Base-by-base conservation (phyloP, 1,140 invertebrate species). In the Oreohelix idahoensis region DNA sequence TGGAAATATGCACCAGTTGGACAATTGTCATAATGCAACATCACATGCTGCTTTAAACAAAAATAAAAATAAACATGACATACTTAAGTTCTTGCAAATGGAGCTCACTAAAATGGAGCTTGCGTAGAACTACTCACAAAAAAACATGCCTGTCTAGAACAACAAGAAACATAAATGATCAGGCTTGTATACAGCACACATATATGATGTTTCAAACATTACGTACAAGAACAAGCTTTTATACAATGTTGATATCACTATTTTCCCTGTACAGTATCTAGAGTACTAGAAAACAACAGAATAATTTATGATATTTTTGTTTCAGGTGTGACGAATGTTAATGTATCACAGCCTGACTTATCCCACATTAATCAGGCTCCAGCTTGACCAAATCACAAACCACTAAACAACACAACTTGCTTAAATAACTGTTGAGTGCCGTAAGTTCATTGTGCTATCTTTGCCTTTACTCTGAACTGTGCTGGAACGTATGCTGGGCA, bases 401-500 rank as follows among this genome's bases (percentile, higher is more conserved):
- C 15, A 58, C 17, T 58, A 58, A 20, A 58, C 23, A 58, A 2
- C 51, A 26, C 11, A 76, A 17, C 71, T 39, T 35, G 38, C 29
- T 29, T 85, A 89, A 76, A 89, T 89, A 49, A 89, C 77, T 63
- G 88, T 89, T 36, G 89, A 89, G 74, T 89, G 89, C 29, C 89
- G 84, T 17, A 87, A 88, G 75, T 83, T 83, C n/a, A 87, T 23
- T 32, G 87, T 80, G n/a, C 87, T 86, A 4, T 82, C 83, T 66
- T 81, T 70, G 45, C 85, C 83, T 75, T 83, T 83, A 79, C 88
- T 86, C 49, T 86, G 85, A n/a, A 85, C 20, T 81, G 81, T 66
- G 26, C 49, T 58, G 5, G 85, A 51, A 23, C 77, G 69, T 4
- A 84, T 58, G 42, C 78, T 84, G 38, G 73, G 78, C 49, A 77